Evolutionary conservation across 2,888 invertebrate genomes (phyloP).

Genomic region (Gasteruption jaculator): DNA sequence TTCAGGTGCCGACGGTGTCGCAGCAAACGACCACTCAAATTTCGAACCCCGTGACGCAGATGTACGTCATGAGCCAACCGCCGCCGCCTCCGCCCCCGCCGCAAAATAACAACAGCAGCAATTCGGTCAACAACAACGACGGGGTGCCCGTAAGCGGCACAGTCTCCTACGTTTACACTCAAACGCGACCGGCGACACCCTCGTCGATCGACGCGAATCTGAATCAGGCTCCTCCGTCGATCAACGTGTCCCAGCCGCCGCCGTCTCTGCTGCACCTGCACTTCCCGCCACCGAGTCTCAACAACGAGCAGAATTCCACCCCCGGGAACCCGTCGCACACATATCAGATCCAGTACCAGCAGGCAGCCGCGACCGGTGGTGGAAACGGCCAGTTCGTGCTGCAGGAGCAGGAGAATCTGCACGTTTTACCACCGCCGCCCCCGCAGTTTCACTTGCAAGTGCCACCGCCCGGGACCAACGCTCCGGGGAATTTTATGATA

Average conservation of each 20-base stretch:
- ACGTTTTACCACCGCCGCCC: conserved; percentile 36
- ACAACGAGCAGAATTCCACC: conserved; percentile 48
- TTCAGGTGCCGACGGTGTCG: conserved; percentile 41
- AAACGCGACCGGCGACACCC: conserved; percentile 42
- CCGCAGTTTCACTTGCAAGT: conserved; percentile 41
- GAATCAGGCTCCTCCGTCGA: conserved; percentile 47
- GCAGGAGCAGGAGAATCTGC: conserved; percentile 41
- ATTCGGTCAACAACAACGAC: too few species aligned
- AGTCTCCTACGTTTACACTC: conserved; percentile 48
- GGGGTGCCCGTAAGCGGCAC: conserved; percentile 37
- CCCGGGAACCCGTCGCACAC: conserved; percentile 49
- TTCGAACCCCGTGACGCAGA: conserved; percentile 47
- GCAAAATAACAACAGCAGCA: conserved; percentile 38
- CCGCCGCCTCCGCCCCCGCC: conserved; percentile 41
- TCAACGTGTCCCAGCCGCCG: conserved; percentile 43
- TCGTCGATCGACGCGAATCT: conserved; percentile 46
- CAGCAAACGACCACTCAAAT: too few species aligned
- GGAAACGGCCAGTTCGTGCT: conserved; percentile 47
- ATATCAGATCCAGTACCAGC: conserved; percentile 49
- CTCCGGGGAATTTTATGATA: too few species aligned
- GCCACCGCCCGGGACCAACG: conserved; percentile 41
- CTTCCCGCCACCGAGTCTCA: conserved; percentile 47
- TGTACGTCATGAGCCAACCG: conserved; percentile 50
- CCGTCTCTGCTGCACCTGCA: conserved; percentile 45
- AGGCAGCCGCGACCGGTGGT: conserved; percentile 35